Base-by-base conservation (phyloP, 1,140 invertebrate species). In the Scaptomyza montana region DNA sequence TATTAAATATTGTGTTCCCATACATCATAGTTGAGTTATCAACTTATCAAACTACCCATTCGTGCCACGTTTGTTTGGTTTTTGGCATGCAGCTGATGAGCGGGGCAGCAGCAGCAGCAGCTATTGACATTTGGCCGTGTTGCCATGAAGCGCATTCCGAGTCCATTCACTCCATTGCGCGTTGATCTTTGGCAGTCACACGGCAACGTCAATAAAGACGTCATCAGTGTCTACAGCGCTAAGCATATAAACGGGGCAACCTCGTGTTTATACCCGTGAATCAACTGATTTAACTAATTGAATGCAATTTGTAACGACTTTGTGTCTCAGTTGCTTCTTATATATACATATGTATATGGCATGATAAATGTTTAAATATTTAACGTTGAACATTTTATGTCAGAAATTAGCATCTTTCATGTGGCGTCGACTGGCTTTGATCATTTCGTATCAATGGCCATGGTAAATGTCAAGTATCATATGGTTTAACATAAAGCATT, bases 51-150 rank as follows among this genome's bases (percentile, higher is more conserved):
- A 2, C 47, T 9, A 13, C 69, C 63, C 69, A 67, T 63, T 55
- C 12, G 1, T 25, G 53, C 28, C 47, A 33, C 28, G 57, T 33
- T 55, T 46, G 56, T 68, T 61, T 25, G 47, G 39, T 3, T 12
- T 43, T 60, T 60, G 64, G 64, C 36, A 43, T 54, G 61, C 64
- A 51, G n/a, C n/a, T n/a, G n/a, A n/a, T n/a, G n/a, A n/a, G n/a
- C n/a, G n/a, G n/a, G n/a, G n/a, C n/a, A n/a, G 55, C 62, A 46
- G 69, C 30, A 19, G 64, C 56, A 45, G 62, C 61, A 71, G 69
- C 69, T 66, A 71, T 71, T 71, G 69, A 71, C 69, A 71, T 62
- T 71, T 72, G 69, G 63, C 69, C 69, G 68, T 71, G 33, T 71
- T 66, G 68, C 68, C 68, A 71, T 71, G 68, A 71, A 56, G 54